Percentiles rank a stretch among this genome's conserved stretches.
These are phyloP conservation scores for Drosophila neocordata DNA, from an alignment of 1,140 invertebrate genomes.

Conservation along the genomic window DNA sequence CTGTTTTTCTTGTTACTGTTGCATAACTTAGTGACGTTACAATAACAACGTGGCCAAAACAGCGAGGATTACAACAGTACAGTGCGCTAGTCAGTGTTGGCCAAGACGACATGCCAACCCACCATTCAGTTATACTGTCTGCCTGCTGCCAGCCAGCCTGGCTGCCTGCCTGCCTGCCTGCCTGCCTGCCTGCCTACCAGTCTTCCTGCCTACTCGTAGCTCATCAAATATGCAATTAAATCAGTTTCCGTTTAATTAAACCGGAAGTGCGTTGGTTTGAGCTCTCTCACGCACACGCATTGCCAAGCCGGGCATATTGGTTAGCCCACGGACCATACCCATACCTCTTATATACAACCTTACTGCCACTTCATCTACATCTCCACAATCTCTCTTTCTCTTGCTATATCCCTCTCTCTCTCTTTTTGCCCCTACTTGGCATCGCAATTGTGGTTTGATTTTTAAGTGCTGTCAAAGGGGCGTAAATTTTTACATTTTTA, in stretches of 20 bases:
- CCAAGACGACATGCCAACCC: constrained; percentile 23
- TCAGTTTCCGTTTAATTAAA: constrained; percentile 83
- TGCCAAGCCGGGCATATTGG: constrained; percentile 42
- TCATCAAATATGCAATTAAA: constrained; percentile 83
- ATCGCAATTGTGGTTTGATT: constrained; percentile 60
- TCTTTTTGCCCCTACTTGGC: not conserved
- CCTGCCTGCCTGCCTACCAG: constrained; percentile 30
- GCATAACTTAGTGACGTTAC: constrained; percentile 67
- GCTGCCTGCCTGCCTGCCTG: constrained; percentile 41
- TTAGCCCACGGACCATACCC: constrained; percentile 12
- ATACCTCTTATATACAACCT: not conserved
- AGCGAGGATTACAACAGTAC: constrained; percentile 38
- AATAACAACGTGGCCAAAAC: constrained; percentile 28
- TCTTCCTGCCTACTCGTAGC: constrained; percentile 55
- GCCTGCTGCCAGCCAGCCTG: not conserved
- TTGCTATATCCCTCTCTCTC: not conserved
- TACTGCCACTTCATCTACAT: not conserved
- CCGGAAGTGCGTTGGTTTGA: constrained; percentile 77
- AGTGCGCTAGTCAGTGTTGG: constrained; percentile 40
- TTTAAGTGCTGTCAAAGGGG: constrained; percentile 68
- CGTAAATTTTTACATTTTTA: constrained; percentile 70
- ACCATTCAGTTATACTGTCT: not conserved
- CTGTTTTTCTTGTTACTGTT: constrained; percentile 53
- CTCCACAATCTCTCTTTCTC: constrained; percentile 44
- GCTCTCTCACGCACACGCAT: constrained; percentile 36